Conservation (phyloP, 2,797 vertebrate species). For the Microctenopoma stevenorrisi region DNA sequence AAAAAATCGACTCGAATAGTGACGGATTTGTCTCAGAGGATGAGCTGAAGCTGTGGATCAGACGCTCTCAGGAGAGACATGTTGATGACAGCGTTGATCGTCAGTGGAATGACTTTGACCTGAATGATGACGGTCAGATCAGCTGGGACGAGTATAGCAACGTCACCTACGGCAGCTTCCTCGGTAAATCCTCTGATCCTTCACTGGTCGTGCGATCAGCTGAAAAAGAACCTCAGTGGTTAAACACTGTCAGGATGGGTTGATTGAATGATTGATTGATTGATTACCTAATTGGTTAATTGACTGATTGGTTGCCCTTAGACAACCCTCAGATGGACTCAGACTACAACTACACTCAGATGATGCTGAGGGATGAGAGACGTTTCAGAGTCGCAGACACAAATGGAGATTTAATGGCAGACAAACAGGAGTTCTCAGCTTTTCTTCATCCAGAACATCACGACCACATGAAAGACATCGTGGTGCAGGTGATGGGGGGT, state of each 20-base stretch:
- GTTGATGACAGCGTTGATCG: constrained; percentile 82
- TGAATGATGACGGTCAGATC: constrained; percentile 83
- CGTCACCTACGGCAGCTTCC: constrained; percentile 86
- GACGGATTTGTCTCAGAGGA: constrained; percentile 87
- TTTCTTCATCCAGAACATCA: constrained; percentile 94
- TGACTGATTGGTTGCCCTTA: constrained; percentile 46
- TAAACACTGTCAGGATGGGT: too few relatives aligned
- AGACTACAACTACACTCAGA: constrained; percentile 90
- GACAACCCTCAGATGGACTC: constrained; percentile 86
- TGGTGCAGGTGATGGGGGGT: constrained; percentile 85
- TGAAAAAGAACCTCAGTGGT: too few relatives aligned
- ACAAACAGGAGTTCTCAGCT: constrained; percentile 91
- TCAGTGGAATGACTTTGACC: constrained; percentile 88
- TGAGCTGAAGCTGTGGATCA: constrained; percentile 88
- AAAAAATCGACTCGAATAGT: constrained; percentile 85
- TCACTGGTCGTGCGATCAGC: too few relatives aligned
- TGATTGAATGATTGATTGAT: too few relatives aligned
- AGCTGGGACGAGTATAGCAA: constrained; percentile 91
- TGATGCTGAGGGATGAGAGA: constrained; percentile 91
- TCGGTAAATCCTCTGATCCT: constrained; percentile 79
- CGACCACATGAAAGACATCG: constrained; percentile 92
- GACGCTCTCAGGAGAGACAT: constrained; percentile 85
- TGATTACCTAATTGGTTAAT: too few relatives aligned
- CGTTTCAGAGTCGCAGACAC: constrained; percentile 91
- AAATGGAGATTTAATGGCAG: constrained; percentile 86